A percentile compares a stretch with the other conserved stretches of the same genome.
phyloP scores from a whole-genome alignment of 2,888 invertebrate species.

The Oscheius sp. region DNA sequence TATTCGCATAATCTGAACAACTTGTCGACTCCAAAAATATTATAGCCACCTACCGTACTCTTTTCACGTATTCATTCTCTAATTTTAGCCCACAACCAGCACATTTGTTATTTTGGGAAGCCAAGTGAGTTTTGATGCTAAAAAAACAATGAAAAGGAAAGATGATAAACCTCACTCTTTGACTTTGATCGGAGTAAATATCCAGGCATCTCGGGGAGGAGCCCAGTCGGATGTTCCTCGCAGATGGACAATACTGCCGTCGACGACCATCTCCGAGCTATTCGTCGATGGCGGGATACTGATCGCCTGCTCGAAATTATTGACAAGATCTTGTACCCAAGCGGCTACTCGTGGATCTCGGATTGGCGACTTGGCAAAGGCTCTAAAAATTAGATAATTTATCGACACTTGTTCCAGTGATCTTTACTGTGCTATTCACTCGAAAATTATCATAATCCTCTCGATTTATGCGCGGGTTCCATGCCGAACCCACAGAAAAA shows the following conservation, averaged over 20 bases:
- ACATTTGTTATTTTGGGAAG: slow-evolving; percentile 84
- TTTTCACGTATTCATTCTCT: slow-evolving; percentile 80
- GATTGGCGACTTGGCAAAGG: slow-evolving; percentile 25
- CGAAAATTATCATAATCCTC: background rate
- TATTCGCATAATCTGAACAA: slow-evolving; percentile 81
- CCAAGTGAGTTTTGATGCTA: slow-evolving; percentile 76
- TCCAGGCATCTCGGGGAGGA: slow-evolving; percentile 36
- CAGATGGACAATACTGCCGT: slow-evolving; percentile 23
- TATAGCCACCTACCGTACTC: slow-evolving; percentile 77
- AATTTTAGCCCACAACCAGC: slow-evolving; percentile 88
- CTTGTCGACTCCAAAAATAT: slow-evolving; percentile 20
- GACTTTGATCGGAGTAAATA: slow-evolving; percentile 31
- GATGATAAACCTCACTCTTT: slow-evolving; percentile 15
- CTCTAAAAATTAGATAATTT: slow-evolving; percentile 23
- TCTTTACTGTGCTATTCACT: too few relatives aligned
- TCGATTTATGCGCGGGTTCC: background rate
- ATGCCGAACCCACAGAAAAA: too few relatives aligned
- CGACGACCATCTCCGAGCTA: slow-evolving; percentile 30
- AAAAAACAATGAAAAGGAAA: background rate
- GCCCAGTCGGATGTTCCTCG: slow-evolving; percentile 35
- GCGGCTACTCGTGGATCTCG: slow-evolving; percentile 25
- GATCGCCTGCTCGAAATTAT: slow-evolving; percentile 25
- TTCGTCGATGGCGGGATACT: slow-evolving; percentile 21
- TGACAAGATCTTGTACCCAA: slow-evolving; percentile 23
- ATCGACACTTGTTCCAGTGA: background rate